Base-by-base conservation (phyloP, 2,113 vertebrate species). In the Grallaria varia region DNA sequence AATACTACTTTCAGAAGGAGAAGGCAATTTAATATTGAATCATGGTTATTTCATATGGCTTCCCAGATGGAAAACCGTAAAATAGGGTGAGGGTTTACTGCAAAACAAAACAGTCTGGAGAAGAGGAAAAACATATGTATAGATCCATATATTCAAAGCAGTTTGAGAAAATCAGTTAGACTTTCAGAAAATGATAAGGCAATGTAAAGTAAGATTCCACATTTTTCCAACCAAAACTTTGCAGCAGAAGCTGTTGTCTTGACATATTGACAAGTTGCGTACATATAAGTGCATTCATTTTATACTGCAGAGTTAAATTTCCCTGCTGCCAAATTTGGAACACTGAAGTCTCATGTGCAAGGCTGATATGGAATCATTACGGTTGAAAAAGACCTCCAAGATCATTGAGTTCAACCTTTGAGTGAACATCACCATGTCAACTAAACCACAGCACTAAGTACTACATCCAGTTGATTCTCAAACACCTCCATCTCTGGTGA, bases 31-130 rank as follows among this genome's bases (percentile, higher is more conserved):
- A 42, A 8, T 74, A 71, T 71, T 55, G 76, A 89, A 91, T 72
- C 64, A 39, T 9, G 12, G 55, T 66, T 93, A 74, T 87, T 96
- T 96, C 91, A 84, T 84, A 95, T 91, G 87, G 76, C 74, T 87
- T 95, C 40, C 74, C 95, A 95, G 87, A 96, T 94, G 90, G 96
- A 87, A 95, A 89, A 50, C 53, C 71, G 58, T 79, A 87, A 89
- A 97, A 56, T 22, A 79, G 82, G 87, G 62, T 63, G 40, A 89
- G 28, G n/a, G 75, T 64, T 91, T 85, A 44, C 25, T 87, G 84
- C 74, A 94, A 95, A 87, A 79, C 58, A 93, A 87, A 95, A 91
- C 87, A 93, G 49, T 85, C 87, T 96, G 90, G 78, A 93, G 67
- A 87, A 73, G 35, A 21, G 52, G 62, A 44, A 49, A 87, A 95